A percentile compares a stretch with the other conserved stretches of the same genome.
Conservation (phyloP, 1,140 invertebrate genomes). For the Drosophila novamexicana region DNA sequence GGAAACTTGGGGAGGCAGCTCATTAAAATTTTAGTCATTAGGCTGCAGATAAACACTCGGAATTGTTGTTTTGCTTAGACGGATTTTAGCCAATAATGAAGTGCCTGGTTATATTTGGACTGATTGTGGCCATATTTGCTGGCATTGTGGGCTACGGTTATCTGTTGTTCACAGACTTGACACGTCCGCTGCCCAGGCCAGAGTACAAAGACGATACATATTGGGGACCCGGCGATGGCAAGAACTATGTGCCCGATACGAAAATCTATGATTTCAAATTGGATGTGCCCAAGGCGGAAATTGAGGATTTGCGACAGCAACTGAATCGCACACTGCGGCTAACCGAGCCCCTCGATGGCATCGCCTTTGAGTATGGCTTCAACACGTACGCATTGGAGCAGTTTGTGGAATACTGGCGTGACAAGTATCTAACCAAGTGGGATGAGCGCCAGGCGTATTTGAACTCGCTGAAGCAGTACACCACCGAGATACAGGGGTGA, state of each 20-base stretch:
- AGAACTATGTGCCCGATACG: slow-evolving; percentile 62
- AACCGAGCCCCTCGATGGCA: slow-evolving; percentile 87
- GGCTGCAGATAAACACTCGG: slow-evolving; percentile 20
- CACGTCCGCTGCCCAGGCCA: slow-evolving; percentile 71
- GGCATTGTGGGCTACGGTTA: slow-evolving; percentile 71
- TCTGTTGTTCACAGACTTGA: slow-evolving; percentile 62
- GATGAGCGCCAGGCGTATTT: slow-evolving; percentile 87
- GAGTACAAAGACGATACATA: slow-evolving; percentile 72
- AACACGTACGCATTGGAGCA: slow-evolving; percentile 88
- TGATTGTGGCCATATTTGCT: slow-evolving; percentile 67
- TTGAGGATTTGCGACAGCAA: slow-evolving; percentile 87
- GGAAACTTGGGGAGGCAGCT: not conserved
- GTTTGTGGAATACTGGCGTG: slow-evolving; percentile 89
- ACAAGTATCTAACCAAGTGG: slow-evolving; percentile 89
- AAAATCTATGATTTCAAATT: slow-evolving; percentile 65
- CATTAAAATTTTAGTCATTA: slow-evolving; percentile 32
- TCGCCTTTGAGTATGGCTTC: slow-evolving; percentile 91
- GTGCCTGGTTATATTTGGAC: slow-evolving; percentile 64
- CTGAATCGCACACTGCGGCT: slow-evolving; percentile 86
- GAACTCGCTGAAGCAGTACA: slow-evolving; percentile 91
- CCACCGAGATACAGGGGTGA: slow-evolving; percentile 88
- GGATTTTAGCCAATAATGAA: slow-evolving; percentile 55
- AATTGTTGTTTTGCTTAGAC: slow-evolving; percentile 3
- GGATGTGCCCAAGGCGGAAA: slow-evolving; percentile 65
- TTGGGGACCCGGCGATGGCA: slow-evolving; percentile 74